Conservation (phyloP, 2,797 vertebrate genomes). For the Gambelia wislizenii region DNA sequence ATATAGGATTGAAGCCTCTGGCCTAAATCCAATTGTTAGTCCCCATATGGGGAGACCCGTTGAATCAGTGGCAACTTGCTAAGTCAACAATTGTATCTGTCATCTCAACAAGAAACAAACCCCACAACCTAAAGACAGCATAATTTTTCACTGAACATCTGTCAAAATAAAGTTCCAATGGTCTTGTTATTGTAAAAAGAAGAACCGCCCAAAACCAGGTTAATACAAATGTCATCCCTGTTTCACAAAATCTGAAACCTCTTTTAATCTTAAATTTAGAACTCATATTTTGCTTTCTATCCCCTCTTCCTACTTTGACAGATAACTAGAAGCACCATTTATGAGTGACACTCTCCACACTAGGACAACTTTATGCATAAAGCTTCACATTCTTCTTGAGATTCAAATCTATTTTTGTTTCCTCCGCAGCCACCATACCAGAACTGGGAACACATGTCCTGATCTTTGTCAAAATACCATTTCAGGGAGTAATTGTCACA, state of each 20-base stretch:
- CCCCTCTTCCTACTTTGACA: background rate
- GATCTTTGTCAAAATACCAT: conserved; percentile 82
- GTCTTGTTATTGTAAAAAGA: background rate
- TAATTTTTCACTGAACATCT: background rate
- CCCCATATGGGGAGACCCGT: too few relatives aligned
- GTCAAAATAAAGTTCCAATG: background rate
- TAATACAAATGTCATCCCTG: background rate
- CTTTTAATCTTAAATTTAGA: conserved; percentile 6
- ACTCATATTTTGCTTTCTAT: background rate
- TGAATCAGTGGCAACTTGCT: too few relatives aligned
- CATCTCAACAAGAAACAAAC: background rate
- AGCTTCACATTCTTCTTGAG: conserved; percentile 78
- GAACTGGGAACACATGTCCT: conserved; percentile 79
- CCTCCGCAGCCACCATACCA: conserved; percentile 87
- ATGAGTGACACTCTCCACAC: background rate
- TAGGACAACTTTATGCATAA: conserved; percentile 70
- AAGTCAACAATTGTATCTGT: too few relatives aligned
- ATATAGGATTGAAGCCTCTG: background rate
- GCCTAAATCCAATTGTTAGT: too few relatives aligned
- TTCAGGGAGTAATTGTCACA: conserved; percentile 81
- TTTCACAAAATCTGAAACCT: background rate
- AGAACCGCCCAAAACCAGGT: background rate
- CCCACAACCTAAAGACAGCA: background rate
- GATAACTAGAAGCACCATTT: background rate
- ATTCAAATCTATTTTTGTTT: conserved; percentile 85